Base-by-base conservation (phyloP, 2,113 vertebrate genomes). In the Carassius gibelio region DNA sequence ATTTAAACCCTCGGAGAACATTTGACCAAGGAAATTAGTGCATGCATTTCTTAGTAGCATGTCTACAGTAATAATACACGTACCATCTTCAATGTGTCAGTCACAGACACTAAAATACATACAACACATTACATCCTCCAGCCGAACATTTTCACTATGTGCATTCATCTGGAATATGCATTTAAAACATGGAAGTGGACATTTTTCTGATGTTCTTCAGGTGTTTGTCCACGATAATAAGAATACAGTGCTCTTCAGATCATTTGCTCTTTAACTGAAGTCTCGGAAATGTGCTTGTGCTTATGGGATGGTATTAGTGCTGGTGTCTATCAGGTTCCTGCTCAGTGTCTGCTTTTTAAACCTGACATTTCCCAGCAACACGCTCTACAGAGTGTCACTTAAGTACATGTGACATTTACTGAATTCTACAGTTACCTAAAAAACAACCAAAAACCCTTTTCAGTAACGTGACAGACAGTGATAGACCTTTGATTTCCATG, bases 1-100 rank as follows among this genome's bases (percentile, higher is more conserved):
- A 80, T 4, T 64, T 48, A 11, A 81, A 81, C 4, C 36, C 42
- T 81, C 66, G 55, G 76, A 81, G 8, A 48, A 48, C 38, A 80
- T 80, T 48, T 26, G 14, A 62, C 57, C 19, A 61, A 42, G 34
- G n/a, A 55, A 7, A 64, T 23, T 64, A 80, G 36, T 26, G 59
- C 36, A 64, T 62, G 59, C 71, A 2, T 10, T 38, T 80, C 11
- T 34, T 34, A 19, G n/a, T 11, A 23, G 17, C 30, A 59, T 6
- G 17, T 59, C 23, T 57, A 38, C 57, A 78, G 21, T 57, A 21
- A 78, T n/a, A 34, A 78, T 78, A 59, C 26, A 78, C 59, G 72
- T 75, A 75, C 42, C 21, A 3, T 75, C 72, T 62, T 21, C 14
- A 75, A 13, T 26, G n/a, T 75, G 42, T 15, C 68, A 42, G 19